Base-by-base conservation (phyloP, 2,113 vertebrate species). In the Sebastes fasciatus region DNA sequence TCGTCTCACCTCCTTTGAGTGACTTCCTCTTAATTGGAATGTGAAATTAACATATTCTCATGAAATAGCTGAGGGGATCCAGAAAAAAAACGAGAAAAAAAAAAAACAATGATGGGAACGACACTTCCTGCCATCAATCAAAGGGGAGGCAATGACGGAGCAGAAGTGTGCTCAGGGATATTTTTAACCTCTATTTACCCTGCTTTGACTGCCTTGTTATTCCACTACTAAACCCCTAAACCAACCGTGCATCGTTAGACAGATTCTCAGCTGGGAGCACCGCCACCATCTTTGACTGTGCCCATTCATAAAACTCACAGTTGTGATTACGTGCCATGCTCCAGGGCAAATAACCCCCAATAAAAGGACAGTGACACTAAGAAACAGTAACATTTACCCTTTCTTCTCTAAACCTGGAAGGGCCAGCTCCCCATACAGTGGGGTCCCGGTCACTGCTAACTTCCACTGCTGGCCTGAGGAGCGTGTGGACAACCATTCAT, bases 11-110 rank as follows among this genome's bases (percentile, higher is more conserved):
- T 86, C 77, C 45, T 91, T 80, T 88, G 86, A 93, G 80, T 91
- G 88, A 92, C 84, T 91, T 75, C 60, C 51, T 43, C 76, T 79
- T 92, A 92, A 93, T 93, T 92, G 86, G 85, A 92, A 91, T 86
- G 80, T 87, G 68, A 92, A 89, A 90, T 92, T 90, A 89, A 88
- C 82, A 92, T 89, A 91, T 88, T 91, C 77, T 88, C 71, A 64
- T 76, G 48, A 89, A 89, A 91, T 86, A 86, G 90, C 82, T 91
- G 67, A 92, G 63, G 85, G 85, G 83, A 82, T 76, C 51, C 23
- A 52, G 61, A 58, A 67, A 81, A 61, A 65, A 42, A 34, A 73
- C 75, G 26, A 3, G 26, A 34, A 34, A 21, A 65, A 26, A 42
- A 43, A 7, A 12, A 21, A 76, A 79, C 40, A 81, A 51, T 78